These are phyloP conservation scores for Falco peregrinus DNA, from an alignment of 2,797 vertebrate species.

Conservation along the genomic window DNA sequence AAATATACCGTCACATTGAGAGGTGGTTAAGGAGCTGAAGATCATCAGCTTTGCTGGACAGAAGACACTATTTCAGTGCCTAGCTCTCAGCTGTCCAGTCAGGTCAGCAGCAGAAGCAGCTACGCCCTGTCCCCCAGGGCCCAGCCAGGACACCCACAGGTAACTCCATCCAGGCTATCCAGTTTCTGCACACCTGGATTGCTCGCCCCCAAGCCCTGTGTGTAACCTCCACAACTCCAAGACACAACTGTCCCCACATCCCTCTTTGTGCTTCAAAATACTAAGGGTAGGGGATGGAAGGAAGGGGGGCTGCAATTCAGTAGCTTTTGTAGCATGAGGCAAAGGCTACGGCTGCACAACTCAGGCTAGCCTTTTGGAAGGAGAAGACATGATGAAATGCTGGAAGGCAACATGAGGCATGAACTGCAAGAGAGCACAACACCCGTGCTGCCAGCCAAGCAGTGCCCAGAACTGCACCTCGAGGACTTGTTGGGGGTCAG, in stretches of 20 bases:
- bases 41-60: neutral
- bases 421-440: neutral
- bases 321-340: neutral
- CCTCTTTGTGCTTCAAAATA: neutral
- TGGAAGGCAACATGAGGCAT: rapidly evolving
- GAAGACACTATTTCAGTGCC: neutral
- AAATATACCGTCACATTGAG: neutral
- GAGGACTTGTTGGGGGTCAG: neutral
- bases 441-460: neutral
- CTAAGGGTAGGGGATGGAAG: neutral
- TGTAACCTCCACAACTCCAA: neutral
- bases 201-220: rapidly evolving
- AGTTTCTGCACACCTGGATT: rapidly evolving
- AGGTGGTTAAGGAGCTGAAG: neutral
- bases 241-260: rapidly evolving
- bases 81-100: neutral
- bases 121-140: neutral
- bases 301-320: neutral
- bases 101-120: neutral
- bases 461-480: rapidly evolving
- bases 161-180: neutral
- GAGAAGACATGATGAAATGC: neutral
- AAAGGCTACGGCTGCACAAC: rapidly evolving
- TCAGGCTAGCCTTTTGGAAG: neutral
- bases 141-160: neutral